Evolutionary conservation across 2,888 invertebrate genomes (phyloP), one percentile per base, ranked within the genome.

Genomic region (Drosophila fungiperda): DNA sequence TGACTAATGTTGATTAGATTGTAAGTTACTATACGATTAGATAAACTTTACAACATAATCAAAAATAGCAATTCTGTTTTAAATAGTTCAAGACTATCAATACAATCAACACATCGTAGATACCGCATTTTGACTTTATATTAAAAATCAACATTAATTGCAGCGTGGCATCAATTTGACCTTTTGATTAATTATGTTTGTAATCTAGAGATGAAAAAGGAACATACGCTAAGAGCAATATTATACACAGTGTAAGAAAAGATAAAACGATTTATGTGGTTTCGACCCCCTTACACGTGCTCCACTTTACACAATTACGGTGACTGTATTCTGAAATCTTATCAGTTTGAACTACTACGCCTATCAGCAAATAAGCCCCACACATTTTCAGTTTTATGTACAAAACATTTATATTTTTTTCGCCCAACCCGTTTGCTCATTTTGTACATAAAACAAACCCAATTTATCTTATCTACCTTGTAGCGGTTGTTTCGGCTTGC

Each of bases 381-480:
- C 70, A 69, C 50, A 72, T 49, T 64, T 58, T 65, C 23, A n/a
- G 23, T n/a, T 62, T 48, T 52, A 55, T 76, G 42, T 68, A 60
- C 66, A 40, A 29, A 55, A 50, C 36, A 45, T 57, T 50, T 12
- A 12, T 48, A 49, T 42, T 65, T 50, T 12, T 49, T 68, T 48
- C 36, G 48, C 36, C 54, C 69, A 55, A 61, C 73, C 54, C 55
- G 61, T 72, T 75, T 75, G 49, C 58, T 64, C 50, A 61, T 53
- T 32, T 65, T 66, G 76, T 73, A 85, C 74, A 87, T 76, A 74
- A 74, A 84, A 76, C 87, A 84, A 83, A 80, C 76, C 64, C 68
- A 60, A 42, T 53, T 78, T 82, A 84, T 87, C 84, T 87, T 84
- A 84, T 84, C 84, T 61, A 59, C 68, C 76, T 48, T 61, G 69